Conservation (phyloP, 2,888 invertebrate species). For the Sesamia inferens region DNA sequence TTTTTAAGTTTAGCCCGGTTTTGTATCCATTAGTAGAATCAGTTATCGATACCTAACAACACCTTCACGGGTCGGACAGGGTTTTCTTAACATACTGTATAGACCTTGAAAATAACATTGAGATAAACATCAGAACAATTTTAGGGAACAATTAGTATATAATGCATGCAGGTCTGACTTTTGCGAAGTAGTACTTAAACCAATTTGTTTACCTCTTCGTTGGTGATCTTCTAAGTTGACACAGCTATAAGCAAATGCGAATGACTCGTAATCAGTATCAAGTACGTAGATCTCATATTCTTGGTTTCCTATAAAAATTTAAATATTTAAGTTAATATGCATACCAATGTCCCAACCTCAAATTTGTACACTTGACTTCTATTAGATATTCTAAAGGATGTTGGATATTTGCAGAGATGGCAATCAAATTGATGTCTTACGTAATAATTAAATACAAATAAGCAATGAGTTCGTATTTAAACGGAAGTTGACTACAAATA, state of each 20-base stretch:
- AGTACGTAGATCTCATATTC: slow-evolving; percentile 14
- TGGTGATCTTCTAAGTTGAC: slow-evolving; percentile 78
- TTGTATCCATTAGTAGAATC: no score
- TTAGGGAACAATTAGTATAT: neutral
- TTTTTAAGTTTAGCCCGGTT: no score
- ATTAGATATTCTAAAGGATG: neutral
- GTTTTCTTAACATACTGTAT: no score
- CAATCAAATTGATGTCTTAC: neutral
- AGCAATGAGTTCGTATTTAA: neutral
- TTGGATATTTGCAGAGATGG: neutral
- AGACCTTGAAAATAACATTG: no score
- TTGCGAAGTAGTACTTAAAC: neutral
- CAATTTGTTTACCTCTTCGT: slow-evolving; percentile 76
- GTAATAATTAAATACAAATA: no score
- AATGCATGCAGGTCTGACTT: neutral
- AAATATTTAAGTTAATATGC: neutral
- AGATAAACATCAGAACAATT: neutral
- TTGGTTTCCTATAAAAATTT: slow-evolving; percentile 10
- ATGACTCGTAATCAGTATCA: slow-evolving; percentile 90
- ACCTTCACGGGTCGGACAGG: no score
- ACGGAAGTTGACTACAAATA: neutral
- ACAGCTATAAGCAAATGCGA: slow-evolving; percentile 91
- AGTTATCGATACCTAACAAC: no score
- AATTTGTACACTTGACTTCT: neutral
- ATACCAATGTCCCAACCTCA: neutral